Conservation (phyloP, 1,140 invertebrate genomes). For the Pararge aegeria region DNA sequence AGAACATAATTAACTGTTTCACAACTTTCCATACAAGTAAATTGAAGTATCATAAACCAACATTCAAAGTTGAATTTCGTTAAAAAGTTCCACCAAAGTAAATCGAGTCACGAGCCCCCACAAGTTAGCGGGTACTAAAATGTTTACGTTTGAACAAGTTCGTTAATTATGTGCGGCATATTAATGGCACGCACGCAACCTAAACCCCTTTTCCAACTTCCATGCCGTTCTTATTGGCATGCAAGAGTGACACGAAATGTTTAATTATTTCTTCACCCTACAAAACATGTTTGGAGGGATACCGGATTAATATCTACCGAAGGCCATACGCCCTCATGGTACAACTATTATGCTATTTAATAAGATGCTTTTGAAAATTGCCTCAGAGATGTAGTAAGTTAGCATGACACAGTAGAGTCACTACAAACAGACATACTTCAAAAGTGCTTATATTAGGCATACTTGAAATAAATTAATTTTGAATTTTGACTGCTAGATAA, state of each 20-base stretch:
- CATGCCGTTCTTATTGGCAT: neutral
- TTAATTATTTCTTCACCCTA: constrained; percentile 3
- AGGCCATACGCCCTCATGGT: no score
- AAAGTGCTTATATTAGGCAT: no score
- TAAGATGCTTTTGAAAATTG: no score
- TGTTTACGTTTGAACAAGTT: constrained; percentile 55
- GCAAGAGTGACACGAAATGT: neutral
- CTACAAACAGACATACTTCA: no score
- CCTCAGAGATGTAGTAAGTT: no score
- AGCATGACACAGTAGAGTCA: no score
- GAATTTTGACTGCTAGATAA: no score
- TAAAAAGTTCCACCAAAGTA: constrained; percentile 33
- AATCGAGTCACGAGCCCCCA: constrained; percentile 43
- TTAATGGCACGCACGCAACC: constrained; percentile 51
- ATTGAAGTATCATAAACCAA: constrained; percentile 30
- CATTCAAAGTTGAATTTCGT: constrained; percentile 29
- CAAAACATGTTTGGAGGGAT: neutral
- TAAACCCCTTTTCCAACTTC: constrained; percentile 22
- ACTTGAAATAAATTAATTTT: no score
- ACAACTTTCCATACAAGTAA: constrained; percentile 26
- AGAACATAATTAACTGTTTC: constrained; percentile 23
- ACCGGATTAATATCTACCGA: neutral
- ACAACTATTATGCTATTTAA: no score
- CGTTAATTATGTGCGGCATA: constrained; percentile 55
- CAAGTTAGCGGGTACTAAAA: constrained; percentile 43